These are phyloP conservation scores for Oscheius sp. DNA, from an alignment of 2,888 invertebrate species.

Conservation along the genomic window DNA sequence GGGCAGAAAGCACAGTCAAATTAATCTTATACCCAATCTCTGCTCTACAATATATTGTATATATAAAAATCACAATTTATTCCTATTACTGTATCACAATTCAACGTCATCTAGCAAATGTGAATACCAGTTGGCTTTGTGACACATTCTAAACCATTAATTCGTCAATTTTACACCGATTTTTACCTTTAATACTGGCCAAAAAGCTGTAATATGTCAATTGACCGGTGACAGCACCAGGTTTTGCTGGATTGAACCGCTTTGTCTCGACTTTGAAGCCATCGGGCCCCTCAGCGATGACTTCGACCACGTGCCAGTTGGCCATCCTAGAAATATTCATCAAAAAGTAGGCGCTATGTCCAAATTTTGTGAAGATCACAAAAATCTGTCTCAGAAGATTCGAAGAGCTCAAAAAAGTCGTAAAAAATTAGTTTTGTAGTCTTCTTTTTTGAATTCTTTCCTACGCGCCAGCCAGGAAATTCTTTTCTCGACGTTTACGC, in stretches of 20 bases:
- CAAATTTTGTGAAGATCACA: no score
- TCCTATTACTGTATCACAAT: not conserved
- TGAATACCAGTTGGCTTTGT: slow-evolving; percentile 68
- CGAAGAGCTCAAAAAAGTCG: no score
- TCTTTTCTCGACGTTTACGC: no score
- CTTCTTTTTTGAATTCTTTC: no score
- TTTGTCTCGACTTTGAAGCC: slow-evolving; percentile 74
- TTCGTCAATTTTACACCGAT: not conserved
- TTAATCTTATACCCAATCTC: no score
- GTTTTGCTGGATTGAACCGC: slow-evolving; percentile 76
- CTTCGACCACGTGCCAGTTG: slow-evolving; percentile 77
- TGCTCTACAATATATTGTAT: no score
- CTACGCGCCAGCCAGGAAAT: no score
- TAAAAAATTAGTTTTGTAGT: no score
- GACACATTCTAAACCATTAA: slow-evolving; percentile 44
- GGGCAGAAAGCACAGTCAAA: no score
- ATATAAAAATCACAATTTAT: no score
- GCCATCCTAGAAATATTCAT: slow-evolving; percentile 71
- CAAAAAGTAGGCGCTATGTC: no score
- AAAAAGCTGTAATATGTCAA: slow-evolving; percentile 77
- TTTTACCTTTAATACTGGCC: slow-evolving; percentile 74
- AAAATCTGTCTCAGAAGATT: no score
- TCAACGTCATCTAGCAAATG: slow-evolving; percentile 33
- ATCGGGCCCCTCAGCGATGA: slow-evolving; percentile 64
- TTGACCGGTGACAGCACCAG: slow-evolving; percentile 77